Base-by-base conservation (phyloP, 2,113 vertebrate genomes). In the Todiramphus saurophagus region DNA sequence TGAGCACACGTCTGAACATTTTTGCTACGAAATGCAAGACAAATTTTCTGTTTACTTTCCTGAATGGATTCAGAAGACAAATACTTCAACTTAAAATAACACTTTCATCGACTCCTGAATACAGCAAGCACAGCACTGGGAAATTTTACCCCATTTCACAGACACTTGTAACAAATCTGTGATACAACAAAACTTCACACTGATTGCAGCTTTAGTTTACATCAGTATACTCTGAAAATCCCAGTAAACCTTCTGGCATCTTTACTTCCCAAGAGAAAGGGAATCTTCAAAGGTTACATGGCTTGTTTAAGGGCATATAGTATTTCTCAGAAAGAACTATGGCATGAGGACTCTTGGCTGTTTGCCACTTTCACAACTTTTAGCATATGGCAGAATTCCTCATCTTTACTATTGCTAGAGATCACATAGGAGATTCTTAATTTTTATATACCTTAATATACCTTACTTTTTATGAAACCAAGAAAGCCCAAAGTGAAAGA, bases 1-100 rank as follows among this genome's bases (percentile, higher is more conserved):
- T 99, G 68, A 99, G 98, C 77, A 99, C 99, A 24, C 99, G 98
- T 24, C 99, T 99, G 96, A 99, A 99, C 99, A 99, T 99, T 97
- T 97, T 99, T 48, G 99, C 99, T 99, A 97, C 23, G 51, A 87
- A 96, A 95, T 18, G 84, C 21, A 97, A 88, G 68, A 94, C 70
- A 96, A 87, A 69, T 77, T 83, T 85, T 91, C 58, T 66, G 75
- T 95, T 94, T 80, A 75, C 28, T 74, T 90, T 97, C 46, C 81
- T 70, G 59, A 83, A 80, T 25, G 13, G 59, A 63, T 85, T 89
- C 24, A 92, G 43, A 83, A 91, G 67, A 82, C 28, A 95, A 89
- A 87, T 7, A 87, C 23, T 20, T 31, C 44, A 95, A 84, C 21
- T 72, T 58, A 46, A 81, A 72, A 84, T 13, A 3, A 14, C 33